Base-by-base conservation (phyloP, 2,113 vertebrate species). In the Sinocyclocheilus grahami region DNA sequence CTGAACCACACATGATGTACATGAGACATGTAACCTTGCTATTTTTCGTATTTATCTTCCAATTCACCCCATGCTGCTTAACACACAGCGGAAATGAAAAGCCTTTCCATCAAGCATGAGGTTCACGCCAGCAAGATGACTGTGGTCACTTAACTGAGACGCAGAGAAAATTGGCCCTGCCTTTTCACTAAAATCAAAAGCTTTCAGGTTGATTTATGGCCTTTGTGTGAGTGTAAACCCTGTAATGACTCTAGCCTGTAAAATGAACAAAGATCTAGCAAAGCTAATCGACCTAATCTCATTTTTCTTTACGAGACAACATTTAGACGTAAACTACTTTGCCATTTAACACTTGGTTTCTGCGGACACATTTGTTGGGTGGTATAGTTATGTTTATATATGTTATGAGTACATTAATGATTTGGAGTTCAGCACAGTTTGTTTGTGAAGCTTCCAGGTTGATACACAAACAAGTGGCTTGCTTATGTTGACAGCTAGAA, bases 171-270 rank as follows among this genome's bases (percentile, higher is more conserved):
- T 11, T 63, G 18, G 27, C 20, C 78, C 18, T 24, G 30, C 55
- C 30, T 87, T 55, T 39, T 22, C 22, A 24, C 79, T 33, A 9
- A 63, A 78, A 83, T 88, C 71, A 83, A 83, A 88, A 86, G 79
- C 87, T 78, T 85, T 85, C 53, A 78, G 33, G 48, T 55, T 11
- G n/a, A 69, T 80, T 85, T 77, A 77, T 30, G 27, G 75, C 7
- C 14, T 30, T 51, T 4, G 11, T 11, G 11, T 24, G 42, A 76
- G n/a, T 5, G 48, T 60, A 9, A 60, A 60, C 7, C 20, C 3
- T 60, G n/a, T 63, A 69, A 42, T 24, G 51, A 76, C 42, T 42
- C 27, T 77, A 9, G 27, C 11, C 48, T 22, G 48, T 24, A 4
- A 24, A 83, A 74, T 58, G 30, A 72, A 74, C 7, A 2, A 42